Conservation (phyloP, 2,888 invertebrate species). For the Tetramorium bicarinatum region DNA sequence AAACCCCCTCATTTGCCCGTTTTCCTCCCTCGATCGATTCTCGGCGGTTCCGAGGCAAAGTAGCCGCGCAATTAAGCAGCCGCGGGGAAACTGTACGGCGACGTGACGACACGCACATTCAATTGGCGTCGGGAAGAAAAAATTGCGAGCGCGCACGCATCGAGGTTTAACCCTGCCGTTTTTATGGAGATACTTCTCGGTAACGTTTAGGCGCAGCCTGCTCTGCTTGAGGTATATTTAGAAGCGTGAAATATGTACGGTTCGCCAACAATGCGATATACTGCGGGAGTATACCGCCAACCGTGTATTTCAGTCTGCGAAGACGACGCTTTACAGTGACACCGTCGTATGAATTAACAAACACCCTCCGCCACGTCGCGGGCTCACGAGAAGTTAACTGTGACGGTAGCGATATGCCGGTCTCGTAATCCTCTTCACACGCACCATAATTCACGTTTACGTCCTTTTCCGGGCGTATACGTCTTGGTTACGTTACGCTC, state of each 20-base stretch:
- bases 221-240: constrained; percentile 68
- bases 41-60: neutral
- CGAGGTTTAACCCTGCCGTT: constrained; percentile 12
- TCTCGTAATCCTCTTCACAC: constrained; percentile 67
- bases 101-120: no score
- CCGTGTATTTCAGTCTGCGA: constrained; percentile 67
- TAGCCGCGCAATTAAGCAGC: neutral
- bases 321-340: constrained; percentile 76
- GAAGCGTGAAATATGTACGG: constrained; percentile 68
- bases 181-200: constrained; percentile 20
- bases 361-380: constrained; percentile 68
- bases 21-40: neutral
- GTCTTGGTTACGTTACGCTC: constrained; percentile 50
- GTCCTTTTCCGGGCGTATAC: constrained; percentile 48
- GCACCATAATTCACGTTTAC: constrained; percentile 76
- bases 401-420: constrained; percentile 62
- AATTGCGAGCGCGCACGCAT: constrained; percentile 23
- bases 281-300: constrained; percentile 48
- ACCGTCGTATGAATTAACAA: constrained; percentile 75
- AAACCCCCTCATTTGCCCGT: neutral
- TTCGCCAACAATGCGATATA: constrained; percentile 70
- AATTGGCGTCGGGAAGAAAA: neutral
- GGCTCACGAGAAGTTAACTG: constrained; percentile 75
- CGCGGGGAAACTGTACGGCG: no score
- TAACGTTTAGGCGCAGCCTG: constrained; percentile 43